Base-by-base conservation (phyloP, 1,140 invertebrate genomes). In the Tetragnatha versicolor region DNA sequence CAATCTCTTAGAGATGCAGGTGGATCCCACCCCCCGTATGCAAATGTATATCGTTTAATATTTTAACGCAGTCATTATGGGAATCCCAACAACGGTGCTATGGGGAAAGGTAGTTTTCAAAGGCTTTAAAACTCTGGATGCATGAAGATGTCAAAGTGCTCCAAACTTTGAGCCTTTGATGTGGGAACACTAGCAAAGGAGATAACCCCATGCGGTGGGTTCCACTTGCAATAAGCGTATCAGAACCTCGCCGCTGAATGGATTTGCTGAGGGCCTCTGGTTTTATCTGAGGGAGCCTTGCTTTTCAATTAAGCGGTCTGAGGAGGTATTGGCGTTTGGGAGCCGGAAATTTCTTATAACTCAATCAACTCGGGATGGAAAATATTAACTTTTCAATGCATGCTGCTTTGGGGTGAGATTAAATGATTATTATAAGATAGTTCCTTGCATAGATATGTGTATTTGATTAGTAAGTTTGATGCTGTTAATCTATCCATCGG, bases 11-110 rank as follows among this genome's bases (percentile, higher is more conserved):
- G 61, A n/a, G n/a, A 65, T 17, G 61, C 61, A 65, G 37, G 61
- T 65, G 37, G 35, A 65, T 42, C 61, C 45, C 45, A n/a, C 49
- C 31, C 45, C 29, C 27, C 5, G 42, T 33, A 70, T 58, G 31
- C 49, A 70, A 70, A 70, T 58, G 68, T 55, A 70, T 55, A 70
- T 70, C 51, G 51, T 70, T 70, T 70, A 70, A 70, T 70, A 70
- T 70, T 37, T 70, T 70, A 55, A 70, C 47, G 33, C 49, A 70
- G 68, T 70, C 47, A 55, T 70, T 70, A 70, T 35, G 31, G 9
- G n/a, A 22, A 37, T 47, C 22, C 42, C 25, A 49, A 70, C 68
- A 55, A 53, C 49, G 49, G 29, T 37, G 20, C 29, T 55, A 35
- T 39, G 42, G 25, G 27, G 22, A 37, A 42, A 37, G 33, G 31